Evolutionary conservation across 2,113 vertebrate species (phyloP).

Genomic region (Apteryx mantelli): DNA sequence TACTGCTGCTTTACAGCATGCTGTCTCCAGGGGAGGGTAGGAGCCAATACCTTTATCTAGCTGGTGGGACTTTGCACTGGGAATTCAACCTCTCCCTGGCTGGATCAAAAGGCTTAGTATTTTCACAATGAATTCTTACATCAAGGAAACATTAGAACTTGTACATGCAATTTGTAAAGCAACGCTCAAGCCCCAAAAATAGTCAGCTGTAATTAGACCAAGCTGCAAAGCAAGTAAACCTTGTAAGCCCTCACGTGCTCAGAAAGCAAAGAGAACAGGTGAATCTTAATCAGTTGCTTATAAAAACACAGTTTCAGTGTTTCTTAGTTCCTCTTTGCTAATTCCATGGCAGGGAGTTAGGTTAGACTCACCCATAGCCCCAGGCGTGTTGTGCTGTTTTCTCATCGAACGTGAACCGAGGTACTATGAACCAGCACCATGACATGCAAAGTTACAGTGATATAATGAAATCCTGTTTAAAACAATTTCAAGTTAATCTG

Average conservation of each 20-base stretch:
- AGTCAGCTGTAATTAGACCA: neutral
- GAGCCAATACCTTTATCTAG: neutral
- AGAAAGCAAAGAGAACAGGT: rapidly evolving
- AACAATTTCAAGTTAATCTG: rapidly evolving
- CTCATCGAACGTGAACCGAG: rapidly evolving
- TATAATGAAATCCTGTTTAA: rapidly evolving
- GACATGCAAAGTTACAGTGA: rapidly evolving
- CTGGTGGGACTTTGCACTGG: rapidly evolving
- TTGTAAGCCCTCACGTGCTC: neutral
- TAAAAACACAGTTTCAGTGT: rapidly evolving
- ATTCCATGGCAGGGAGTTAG: rapidly evolving
- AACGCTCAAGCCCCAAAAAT: neutral
- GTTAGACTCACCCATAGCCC: neutral
- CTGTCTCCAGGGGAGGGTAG: neutral
- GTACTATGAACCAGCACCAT: rapidly evolving
- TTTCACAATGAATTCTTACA: rapidly evolving
- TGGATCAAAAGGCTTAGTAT: neutral
- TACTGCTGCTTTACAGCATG: rapidly evolving
- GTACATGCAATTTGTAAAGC: neutral
- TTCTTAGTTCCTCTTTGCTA: neutral
- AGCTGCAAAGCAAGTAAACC: constrained; percentile 37
- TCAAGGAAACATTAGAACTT: neutral
- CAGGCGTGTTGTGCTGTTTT: rapidly evolving
- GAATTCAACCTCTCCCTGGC: neutral
- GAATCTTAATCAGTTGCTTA: rapidly evolving